Conservation (phyloP, 2,797 vertebrate genomes). For the Pseudotriccus pelzelni region DNA sequence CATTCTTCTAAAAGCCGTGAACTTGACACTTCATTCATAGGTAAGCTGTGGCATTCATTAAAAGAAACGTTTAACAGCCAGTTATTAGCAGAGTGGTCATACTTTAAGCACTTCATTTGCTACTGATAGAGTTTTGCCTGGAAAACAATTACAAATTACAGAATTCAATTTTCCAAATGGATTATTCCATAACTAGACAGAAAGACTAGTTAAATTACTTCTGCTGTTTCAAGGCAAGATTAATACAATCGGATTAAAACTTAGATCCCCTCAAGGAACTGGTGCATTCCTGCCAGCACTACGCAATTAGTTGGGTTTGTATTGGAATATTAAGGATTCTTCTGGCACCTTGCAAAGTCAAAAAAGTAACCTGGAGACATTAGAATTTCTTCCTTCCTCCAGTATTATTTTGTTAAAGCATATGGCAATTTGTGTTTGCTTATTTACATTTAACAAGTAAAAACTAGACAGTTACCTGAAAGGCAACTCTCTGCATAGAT, state of each 20-base stretch:
- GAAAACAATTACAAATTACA: conserved; percentile 68
- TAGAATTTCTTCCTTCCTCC: background rate
- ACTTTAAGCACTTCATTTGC: conserved; percentile 60
- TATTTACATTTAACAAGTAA: conserved; percentile 57
- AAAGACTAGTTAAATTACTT: conserved; percentile 51
- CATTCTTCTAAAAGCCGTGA: background rate
- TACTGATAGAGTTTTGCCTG: background rate
- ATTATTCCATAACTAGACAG: conserved; percentile 62
- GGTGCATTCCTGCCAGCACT: background rate
- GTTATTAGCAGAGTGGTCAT: conserved; percentile 39
- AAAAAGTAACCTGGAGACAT: conserved; percentile 45
- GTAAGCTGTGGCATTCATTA: background rate
- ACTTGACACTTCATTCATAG: background rate
- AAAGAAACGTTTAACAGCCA: conserved; percentile 52
- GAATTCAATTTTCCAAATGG: conserved; percentile 72
- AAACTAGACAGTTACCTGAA: conserved; percentile 46
- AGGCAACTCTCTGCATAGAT: conserved; percentile 26
- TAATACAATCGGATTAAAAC: conserved; percentile 50
- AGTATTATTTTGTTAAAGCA: background rate
- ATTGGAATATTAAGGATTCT: background rate
- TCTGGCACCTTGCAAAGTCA: background rate
- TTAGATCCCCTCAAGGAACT: conserved; percentile 4
- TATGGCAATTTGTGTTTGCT: conserved; percentile 35
- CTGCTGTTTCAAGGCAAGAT: conserved; percentile 49
- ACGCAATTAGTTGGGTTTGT: background rate